Conservation (phyloP, 2,797 vertebrate genomes). For the Limosa lapponica region DNA sequence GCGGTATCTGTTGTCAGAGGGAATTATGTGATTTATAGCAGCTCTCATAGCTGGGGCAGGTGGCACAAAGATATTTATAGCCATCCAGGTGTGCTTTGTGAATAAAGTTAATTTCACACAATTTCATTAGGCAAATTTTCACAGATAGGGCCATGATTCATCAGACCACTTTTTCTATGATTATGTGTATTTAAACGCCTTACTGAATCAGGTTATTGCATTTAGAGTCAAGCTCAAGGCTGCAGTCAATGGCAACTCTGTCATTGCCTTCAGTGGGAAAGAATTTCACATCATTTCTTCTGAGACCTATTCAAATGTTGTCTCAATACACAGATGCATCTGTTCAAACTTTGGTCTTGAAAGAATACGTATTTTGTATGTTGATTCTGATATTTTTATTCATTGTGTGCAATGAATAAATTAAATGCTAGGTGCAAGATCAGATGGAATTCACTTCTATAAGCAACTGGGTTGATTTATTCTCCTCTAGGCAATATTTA, state of each 20-base stretch:
- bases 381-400: not conserved
- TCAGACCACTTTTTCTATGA: not conserved
- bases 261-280: not conserved
- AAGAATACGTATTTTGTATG: not conserved
- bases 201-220: not conserved
- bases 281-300: not conserved
- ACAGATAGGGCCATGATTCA: not conserved
- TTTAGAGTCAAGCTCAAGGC: not conserved
- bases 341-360: not conserved
- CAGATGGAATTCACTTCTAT: not conserved
- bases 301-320: not conserved
- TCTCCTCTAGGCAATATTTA: not conserved
- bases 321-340: not conserved
- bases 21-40: slow-evolving; percentile 53
- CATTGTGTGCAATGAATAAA: not conserved
- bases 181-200: not conserved
- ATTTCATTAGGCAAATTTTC: slow-evolving; percentile 45
- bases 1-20: slow-evolving; percentile 2
- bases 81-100: slow-evolving; percentile 56
- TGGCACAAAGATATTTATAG: slow-evolving; percentile 61
- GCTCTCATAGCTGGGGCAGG: slow-evolving; percentile 42
- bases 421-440: not conserved
- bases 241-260: not conserved
- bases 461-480: not conserved
- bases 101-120: slow-evolving; percentile 57